Evolutionary conservation across 2,888 invertebrate species (phyloP), one percentile per base, ranked within the genome.

Genomic region (Xylota sylvarum): DNA sequence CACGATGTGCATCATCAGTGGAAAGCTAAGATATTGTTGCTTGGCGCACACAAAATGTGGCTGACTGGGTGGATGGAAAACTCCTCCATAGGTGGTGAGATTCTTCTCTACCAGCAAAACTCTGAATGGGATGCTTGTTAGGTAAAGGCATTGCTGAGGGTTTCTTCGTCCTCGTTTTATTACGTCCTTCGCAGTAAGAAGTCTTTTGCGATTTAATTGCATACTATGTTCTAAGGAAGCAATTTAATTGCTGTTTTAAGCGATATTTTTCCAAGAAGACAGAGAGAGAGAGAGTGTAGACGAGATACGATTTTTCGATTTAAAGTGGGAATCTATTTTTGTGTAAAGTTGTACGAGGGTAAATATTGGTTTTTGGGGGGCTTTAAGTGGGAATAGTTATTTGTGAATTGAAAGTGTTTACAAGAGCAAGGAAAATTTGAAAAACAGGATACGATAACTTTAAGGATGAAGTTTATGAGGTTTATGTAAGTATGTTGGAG

Each of bases 171-270:
- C n/a, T 27, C 23, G 19, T 58, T 65, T 32, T 56, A 56, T 35
- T 55, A 27, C 27, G 40, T 27, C 14, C 37, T 52, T 50, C 12
- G 14, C 35, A 48, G 48, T 19, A 56, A 48, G 30, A 62, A 74
- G 55, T 58, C 35, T 48, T 62, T 56, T 84, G 55, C 62, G 64
- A 73, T 79, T 84, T 79, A 74, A 84, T 84, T 79, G 67, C 79
- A 73, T 65, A 60, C 82, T 70, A 23, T 60, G 58, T 65, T 58
- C 19, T 43, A 46, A 65, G 72, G 67, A 72, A 78, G 72, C 72
- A 58, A 67, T 83, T 83, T 78, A 77, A 84, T 84, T 79, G 79
- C 73, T 79, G 65, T 67, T 73, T 9, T 62, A 30, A 55, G 62
- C 17, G 19, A 62, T 84, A 67, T 43, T 77, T 65, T 60, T 40